Conservation (phyloP, 2,888 invertebrate species). For the Sympetrum striolatum region DNA sequence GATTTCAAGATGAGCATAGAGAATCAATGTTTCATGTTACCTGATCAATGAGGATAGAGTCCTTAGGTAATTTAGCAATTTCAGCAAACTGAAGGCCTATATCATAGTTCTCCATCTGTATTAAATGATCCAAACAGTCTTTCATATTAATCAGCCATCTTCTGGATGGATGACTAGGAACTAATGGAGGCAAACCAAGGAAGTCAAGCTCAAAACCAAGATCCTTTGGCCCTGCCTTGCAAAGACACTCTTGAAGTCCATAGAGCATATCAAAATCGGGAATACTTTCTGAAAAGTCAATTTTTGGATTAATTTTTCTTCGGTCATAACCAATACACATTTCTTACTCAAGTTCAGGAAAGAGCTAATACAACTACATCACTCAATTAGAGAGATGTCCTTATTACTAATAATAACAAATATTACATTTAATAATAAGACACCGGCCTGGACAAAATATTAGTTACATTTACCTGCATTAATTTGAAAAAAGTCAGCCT, state of each 20-base stretch:
- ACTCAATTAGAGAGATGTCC: too few species aligned
- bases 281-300: not conserved
- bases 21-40: constrained; percentile 49
- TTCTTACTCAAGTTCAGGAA: too few species aligned
- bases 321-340: too few species aligned
- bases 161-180: not conserved
- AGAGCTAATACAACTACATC: too few species aligned
- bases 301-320: too few species aligned
- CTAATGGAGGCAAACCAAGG: not conserved
- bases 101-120: not conserved
- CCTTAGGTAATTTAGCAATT: constrained; percentile 53
- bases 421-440: too few species aligned
- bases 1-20: too few species aligned
- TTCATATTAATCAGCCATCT: not conserved
- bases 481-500: constrained; percentile 5
- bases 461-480: not conserved
- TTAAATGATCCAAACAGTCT: constrained; percentile 1
- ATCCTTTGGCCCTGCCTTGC: not conserved
- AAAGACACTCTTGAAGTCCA: constrained; percentile 26
- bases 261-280: constrained; percentile 11
- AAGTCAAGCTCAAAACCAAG: constrained; percentile 1
- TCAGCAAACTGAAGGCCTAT: constrained; percentile 67
- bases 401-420: too few species aligned
- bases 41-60: constrained; percentile 56
- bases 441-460: too few species aligned